These are phyloP conservation scores for Drosophila obscura DNA, from an alignment of 1,140 invertebrate genomes.

Conservation along the genomic window DNA sequence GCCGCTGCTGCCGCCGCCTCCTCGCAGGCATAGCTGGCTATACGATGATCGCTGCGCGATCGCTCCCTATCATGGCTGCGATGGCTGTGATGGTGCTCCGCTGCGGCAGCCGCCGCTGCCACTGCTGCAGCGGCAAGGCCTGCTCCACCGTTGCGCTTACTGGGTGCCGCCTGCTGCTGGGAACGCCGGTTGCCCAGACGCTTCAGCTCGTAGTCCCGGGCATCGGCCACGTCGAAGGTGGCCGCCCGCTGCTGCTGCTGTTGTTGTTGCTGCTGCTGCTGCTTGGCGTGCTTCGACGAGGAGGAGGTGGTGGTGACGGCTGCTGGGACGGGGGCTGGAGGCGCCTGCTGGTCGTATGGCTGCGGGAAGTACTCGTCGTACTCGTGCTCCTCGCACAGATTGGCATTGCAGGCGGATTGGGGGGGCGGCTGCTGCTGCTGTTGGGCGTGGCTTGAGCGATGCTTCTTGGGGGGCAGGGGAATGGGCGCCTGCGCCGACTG, in stretches of 20 bases:
- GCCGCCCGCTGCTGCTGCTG: conserved; percentile 70
- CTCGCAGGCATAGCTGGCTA: conserved; percentile 74
- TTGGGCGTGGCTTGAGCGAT: conserved; percentile 50
- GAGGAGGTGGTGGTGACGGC: neutral
- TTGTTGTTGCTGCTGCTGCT: conserved; percentile 42
- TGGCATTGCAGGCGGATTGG: conserved; percentile 60
- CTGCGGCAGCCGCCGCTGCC: conserved; percentile 13
- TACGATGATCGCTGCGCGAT: conserved; percentile 79
- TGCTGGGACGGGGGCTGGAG: conserved; percentile 11
- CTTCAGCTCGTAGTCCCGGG: conserved; percentile 78
- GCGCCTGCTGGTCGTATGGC: conserved; percentile 53
- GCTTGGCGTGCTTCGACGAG: conserved; percentile 31
- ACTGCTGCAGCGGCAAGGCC: conserved; percentile 17
- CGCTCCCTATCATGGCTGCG: conserved; percentile 73
- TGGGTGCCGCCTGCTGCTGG: conserved; percentile 72
- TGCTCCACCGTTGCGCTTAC: conserved; percentile 57
- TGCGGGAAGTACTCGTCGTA: conserved; percentile 80
- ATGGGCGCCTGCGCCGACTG: conserved; percentile 52
- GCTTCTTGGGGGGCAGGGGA: conserved; percentile 78
- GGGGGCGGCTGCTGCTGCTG: conserved; percentile 25
- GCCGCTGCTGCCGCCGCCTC: conserved; percentile 28
- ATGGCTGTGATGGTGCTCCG: conserved; percentile 70
- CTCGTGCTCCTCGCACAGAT: conserved; percentile 77
- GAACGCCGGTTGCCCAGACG: conserved; percentile 73
- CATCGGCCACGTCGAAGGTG: conserved; percentile 77